Conservation (phyloP, 1,140 invertebrate genomes). For the Nixonia krombeini region DNA sequence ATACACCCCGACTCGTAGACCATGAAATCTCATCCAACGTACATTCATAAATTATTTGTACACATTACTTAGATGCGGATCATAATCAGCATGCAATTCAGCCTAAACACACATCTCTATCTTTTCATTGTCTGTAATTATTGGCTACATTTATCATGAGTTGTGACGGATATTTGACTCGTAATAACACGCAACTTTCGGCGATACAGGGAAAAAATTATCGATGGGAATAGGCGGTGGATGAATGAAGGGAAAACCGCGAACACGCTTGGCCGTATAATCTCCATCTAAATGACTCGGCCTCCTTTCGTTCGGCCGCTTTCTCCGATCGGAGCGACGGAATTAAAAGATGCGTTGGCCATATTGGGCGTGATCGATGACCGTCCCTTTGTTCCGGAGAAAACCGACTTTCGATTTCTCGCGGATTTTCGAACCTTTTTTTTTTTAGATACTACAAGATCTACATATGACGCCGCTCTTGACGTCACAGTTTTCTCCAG, state of each 20-base stretch:
- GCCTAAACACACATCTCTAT: too few relatives aligned
- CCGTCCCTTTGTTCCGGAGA: slow-evolving; percentile 40
- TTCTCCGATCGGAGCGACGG: slow-evolving; percentile 56
- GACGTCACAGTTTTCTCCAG: slow-evolving; percentile 1
- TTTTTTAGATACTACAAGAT: neutral
- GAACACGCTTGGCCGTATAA: slow-evolving; percentile 22
- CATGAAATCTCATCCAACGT: too few relatives aligned
- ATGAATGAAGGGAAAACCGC: slow-evolving; percentile 54
- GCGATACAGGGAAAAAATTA: neutral
- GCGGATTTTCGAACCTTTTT: neutral
- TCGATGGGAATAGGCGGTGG: neutral
- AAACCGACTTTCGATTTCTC: slow-evolving; percentile 63
- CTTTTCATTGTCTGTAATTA: too few relatives aligned
- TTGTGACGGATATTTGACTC: too few relatives aligned
- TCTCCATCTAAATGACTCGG: slow-evolving; percentile 56
- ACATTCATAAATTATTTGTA: too few relatives aligned
- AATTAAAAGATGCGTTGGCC: slow-evolving; percentile 49
- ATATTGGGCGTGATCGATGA: slow-evolving; percentile 43
- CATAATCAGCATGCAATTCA: too few relatives aligned
- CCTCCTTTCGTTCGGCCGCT: slow-evolving; percentile 54
- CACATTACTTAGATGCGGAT: too few relatives aligned
- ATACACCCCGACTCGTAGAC: too few relatives aligned
- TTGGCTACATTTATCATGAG: too few relatives aligned
- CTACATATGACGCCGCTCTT: neutral
- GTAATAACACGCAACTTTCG: slow-evolving; percentile 3